Conservation (phyloP, 2,113 vertebrate genomes). For the Sinocyclocheilus anshuiensis region DNA sequence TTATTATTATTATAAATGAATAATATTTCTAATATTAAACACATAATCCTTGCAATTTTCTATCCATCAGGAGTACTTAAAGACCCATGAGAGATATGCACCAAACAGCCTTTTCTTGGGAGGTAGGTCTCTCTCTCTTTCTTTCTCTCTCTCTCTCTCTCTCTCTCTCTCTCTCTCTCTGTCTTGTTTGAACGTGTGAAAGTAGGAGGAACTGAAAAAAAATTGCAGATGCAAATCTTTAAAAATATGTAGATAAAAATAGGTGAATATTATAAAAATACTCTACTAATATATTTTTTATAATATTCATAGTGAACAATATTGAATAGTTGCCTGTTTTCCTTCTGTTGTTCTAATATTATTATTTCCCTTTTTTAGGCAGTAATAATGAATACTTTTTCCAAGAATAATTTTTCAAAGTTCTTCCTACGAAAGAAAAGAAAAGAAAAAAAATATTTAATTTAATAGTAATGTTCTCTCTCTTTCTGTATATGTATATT, state of each 20-base stretch:
- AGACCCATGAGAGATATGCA: conserved; percentile 71
- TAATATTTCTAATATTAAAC: background rate
- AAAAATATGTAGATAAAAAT: background rate
- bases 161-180: background rate
- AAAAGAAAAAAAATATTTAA: too few species aligned
- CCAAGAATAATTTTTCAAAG: background rate
- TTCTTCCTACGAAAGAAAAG: background rate
- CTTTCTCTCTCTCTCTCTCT: background rate
- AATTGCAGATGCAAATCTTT: background rate
- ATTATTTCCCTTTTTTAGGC: background rate
- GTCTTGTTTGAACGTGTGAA: background rate
- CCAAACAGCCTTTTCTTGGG: conserved; percentile 82
- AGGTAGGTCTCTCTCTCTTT: conserved; percentile 74
- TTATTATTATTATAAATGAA: too few species aligned
- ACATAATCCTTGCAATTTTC: background rate
- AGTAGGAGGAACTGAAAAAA: background rate
- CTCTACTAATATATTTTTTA: background rate
- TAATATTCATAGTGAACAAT: background rate
- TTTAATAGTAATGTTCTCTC: background rate
- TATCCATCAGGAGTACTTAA: conserved; percentile 69
- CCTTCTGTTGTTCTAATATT: too few species aligned
- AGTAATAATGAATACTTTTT: background rate
- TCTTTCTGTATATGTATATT: background rate
- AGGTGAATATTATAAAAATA: background rate
- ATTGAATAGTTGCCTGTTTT: background rate